phyloP scores from a whole-genome alignment of 2,888 invertebrate species.

The Acrobasis repandana region DNA sequence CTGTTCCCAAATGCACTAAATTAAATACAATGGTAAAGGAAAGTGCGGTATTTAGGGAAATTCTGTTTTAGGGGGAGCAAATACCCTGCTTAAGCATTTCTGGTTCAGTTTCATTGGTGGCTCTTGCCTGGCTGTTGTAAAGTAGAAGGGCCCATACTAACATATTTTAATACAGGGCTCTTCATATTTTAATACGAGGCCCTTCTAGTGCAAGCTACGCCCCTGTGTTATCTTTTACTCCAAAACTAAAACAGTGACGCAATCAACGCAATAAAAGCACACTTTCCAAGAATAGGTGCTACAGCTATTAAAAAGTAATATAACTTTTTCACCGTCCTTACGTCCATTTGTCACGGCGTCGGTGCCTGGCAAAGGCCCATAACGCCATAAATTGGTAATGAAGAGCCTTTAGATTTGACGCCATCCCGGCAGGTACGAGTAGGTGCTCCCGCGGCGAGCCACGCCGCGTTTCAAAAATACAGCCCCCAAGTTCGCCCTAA shows the following conservation, averaged over 20 bases:
- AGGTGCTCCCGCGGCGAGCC: slow-evolving; percentile 8
- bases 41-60: too few species aligned
- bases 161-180: too few species aligned
- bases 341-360: slow-evolving; percentile 24
- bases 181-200: too few species aligned
- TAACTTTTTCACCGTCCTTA: slow-evolving; percentile 3
- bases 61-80: too few species aligned
- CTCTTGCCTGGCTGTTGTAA: too few species aligned
- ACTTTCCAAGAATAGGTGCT: slow-evolving; percentile 9
- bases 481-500: background rate
- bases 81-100: too few species aligned
- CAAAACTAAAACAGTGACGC: slow-evolving; percentile 6
- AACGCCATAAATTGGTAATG: slow-evolving; percentile 29
- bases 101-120: too few species aligned
- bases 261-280: slow-evolving; percentile 11
- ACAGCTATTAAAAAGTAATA: slow-evolving; percentile 12
- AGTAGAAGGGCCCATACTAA: too few species aligned
- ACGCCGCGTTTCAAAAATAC: background rate
- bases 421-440: slow-evolving; percentile 23
- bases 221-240: too few species aligned
- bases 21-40: too few species aligned
- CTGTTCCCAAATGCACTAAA: too few species aligned
- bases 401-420: slow-evolving; percentile 23
- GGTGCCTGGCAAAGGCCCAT: slow-evolving; percentile 14
- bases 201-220: too few species aligned